These are phyloP conservation scores for Malurus alboscapulatus DNA, from an alignment of 2,113 vertebrate genomes.

Conservation along the genomic window DNA sequence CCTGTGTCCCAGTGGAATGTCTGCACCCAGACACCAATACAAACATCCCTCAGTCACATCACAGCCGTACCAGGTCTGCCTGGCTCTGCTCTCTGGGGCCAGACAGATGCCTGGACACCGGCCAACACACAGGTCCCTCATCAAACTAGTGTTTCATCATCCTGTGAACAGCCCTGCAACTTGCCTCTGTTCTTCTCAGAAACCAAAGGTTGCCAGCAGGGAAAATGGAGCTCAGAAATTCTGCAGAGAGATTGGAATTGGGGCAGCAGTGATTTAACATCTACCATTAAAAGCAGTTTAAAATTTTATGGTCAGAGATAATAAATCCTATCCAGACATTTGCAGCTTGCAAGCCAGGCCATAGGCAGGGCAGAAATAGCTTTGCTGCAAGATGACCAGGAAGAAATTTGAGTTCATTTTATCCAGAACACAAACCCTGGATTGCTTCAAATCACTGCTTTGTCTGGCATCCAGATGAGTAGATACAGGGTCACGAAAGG, in stretches of 20 bases:
- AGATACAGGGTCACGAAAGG: neutral
- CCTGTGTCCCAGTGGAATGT: neutral
- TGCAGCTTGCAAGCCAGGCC: slow-evolving; percentile 1
- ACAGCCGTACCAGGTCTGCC: neutral
- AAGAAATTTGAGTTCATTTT: neutral
- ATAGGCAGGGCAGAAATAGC: neutral
- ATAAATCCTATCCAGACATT: slow-evolving; percentile 33
- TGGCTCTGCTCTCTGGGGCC: neutral
- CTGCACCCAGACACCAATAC: neutral
- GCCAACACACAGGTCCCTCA: neutral
- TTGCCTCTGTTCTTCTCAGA: neutral
- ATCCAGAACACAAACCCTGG: neutral
- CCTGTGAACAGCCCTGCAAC: neutral
- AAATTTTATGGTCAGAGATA: slow-evolving; percentile 35
- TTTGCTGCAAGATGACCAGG: neutral
- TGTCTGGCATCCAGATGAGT: neutral
- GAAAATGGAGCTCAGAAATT: neutral
- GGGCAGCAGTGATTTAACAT: slow-evolving; percentile 35
- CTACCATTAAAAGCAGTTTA: slow-evolving; percentile 47
- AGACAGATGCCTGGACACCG: neutral
- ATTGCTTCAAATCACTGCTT: neutral
- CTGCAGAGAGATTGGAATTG: neutral
- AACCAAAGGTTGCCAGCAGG: neutral
- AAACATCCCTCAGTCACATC: neutral
- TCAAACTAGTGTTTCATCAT: neutral